Evolutionary conservation across 2,797 vertebrate genomes (phyloP), one percentile per base, ranked within the genome.

Genomic region (Melanotaenia nigrans): DNA sequence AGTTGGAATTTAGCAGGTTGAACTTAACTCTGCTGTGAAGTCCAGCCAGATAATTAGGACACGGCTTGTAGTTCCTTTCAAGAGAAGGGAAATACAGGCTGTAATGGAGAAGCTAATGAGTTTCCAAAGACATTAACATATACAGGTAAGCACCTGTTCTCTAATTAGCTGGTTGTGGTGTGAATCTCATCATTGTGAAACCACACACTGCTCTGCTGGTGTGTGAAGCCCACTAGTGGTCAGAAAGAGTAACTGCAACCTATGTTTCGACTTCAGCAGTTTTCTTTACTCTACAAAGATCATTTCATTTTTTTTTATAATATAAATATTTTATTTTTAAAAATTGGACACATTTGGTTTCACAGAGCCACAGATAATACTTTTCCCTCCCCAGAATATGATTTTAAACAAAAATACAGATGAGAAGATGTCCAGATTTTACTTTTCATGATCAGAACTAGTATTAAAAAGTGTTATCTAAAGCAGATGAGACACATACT

Each of bases 91-190:
- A 45, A 22, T 1, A 55, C 11, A 53, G 28, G 55, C 30, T 71
- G 71, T 61, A 84, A 84, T 68, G 3, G 81, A 84, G 71, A 80
- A 7, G 47, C 49, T 77, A 78, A 78, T 75, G 62, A 25, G 65
- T 4, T 55, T 47, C 65, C 16, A 66, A 13, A 68, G 55, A 59
- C 55, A 65, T 71, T 22, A 78, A 82, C 71, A 72, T 71, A 80
- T 73, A 73, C 28, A 30, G 28, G 28, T 30, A 66, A 54, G 18
- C 0, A 0, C 20, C 68, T 32, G 22, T 80, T 73, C 55, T 36
- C 59, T 55, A n/a, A 82, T 49, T 1, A n/a, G 45, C 25, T 28
- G 0, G 14, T 33, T 36, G 32, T 32, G 51, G 18, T 40, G 49
- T 51, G 18, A 64, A 38, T 28, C 28, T 63, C 22, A 6, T 45